phyloP scores from a whole-genome alignment of 2,113 vertebrate species.

The Gambusia affinis region DNA sequence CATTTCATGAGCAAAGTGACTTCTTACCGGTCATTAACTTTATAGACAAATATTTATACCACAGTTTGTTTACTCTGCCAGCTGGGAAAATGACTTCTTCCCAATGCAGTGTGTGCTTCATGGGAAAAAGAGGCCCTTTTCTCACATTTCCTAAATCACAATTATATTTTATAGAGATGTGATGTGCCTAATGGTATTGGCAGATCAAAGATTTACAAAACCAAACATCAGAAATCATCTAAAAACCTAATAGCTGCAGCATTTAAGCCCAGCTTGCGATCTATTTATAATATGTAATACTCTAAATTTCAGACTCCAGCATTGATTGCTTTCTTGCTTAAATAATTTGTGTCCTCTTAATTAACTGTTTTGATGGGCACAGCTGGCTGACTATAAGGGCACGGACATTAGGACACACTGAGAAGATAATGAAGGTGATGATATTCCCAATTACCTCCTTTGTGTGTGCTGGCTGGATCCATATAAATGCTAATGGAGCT shows the following conservation, averaged over 20 bases:
- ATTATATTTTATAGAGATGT: not conserved
- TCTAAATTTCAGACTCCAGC: not conserved
- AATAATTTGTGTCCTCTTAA: not conserved
- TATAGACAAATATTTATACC: no score
- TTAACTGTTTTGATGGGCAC: not conserved
- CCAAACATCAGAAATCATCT: not conserved
- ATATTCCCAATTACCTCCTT: not conserved
- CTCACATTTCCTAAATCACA: no score
- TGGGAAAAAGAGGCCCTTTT: no score
- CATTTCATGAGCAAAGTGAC: no score
- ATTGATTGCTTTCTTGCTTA: not conserved
- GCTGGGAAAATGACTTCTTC: no score
- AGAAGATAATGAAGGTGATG: not conserved
- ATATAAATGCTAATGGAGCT: not conserved
- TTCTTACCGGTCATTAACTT: no score
- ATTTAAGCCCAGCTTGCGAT: not conserved
- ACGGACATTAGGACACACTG: not conserved
- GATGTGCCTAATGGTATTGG: not conserved
- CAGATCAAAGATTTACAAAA: not conserved
- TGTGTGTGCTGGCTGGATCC: not conserved
- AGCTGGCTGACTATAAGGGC: not conserved
- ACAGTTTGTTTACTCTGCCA: no score
- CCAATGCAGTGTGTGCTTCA: no score
- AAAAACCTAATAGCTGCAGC: not conserved
- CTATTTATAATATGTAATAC: not conserved